phyloP scores from a whole-genome alignment of 2,888 invertebrate genomes.

The Lottia gigantea region DNA sequence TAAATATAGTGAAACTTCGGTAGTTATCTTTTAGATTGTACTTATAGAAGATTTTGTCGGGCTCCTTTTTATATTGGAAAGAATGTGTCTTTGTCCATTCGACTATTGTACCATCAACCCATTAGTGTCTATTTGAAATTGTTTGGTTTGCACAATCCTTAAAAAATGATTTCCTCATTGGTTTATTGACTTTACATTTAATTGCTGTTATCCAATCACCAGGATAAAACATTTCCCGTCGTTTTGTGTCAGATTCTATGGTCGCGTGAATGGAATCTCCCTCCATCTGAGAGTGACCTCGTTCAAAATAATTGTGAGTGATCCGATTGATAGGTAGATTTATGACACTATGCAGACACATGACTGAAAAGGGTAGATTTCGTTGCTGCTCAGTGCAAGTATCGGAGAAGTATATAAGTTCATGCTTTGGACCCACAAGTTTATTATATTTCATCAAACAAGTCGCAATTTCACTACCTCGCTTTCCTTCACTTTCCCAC shows the following conservation, averaged over 20 bases:
- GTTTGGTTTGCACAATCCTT: not conserved
- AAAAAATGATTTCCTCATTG: not conserved
- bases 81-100: slow-evolving; percentile 16
- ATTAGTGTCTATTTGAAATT: not conserved
- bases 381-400: slow-evolving; percentile 26
- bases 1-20: not conserved
- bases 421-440: slow-evolving; percentile 13
- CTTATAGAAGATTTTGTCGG: slow-evolving; percentile 16
- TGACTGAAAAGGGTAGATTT: slow-evolving; percentile 21
- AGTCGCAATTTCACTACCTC: slow-evolving; percentile 25
- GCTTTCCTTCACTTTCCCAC: slow-evolving; percentile 29
- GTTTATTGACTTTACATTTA: not conserved
- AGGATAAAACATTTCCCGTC: not conserved
- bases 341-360: slow-evolving; percentile 22
- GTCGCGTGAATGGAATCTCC: slow-evolving; percentile 23
- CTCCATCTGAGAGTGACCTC: slow-evolving; percentile 23
- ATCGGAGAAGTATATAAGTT: slow-evolving; percentile 24
- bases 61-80: slow-evolving; percentile 17
- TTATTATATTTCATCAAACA: slow-evolving; percentile 12
- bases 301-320: slow-evolving; percentile 24
- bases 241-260: slow-evolving; percentile 2
- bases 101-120: not conserved
- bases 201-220: not conserved
- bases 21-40: slow-evolving; percentile 9
- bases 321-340: slow-evolving; percentile 21